Conservation (phyloP, 2,888 invertebrate species). For the Hypercompe scribonia region DNA sequence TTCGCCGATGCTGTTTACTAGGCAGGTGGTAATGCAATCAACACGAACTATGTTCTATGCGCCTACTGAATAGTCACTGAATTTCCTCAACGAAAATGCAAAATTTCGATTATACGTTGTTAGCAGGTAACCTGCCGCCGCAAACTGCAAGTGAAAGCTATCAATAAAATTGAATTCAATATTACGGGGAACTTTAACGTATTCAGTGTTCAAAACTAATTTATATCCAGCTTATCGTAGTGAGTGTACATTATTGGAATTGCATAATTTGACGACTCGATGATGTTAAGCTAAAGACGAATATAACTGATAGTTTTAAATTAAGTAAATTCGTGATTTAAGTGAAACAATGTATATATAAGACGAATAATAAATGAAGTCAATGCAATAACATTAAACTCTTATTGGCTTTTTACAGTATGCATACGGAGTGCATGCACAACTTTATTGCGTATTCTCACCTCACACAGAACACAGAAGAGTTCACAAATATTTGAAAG, state of each 20-base stretch:
- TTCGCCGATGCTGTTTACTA: constrained; percentile 34
- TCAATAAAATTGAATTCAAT: constrained; percentile 37
- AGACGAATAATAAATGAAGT: no score
- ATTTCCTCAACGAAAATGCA: constrained; percentile 58
- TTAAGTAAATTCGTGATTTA: no score
- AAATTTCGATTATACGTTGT: constrained; percentile 37
- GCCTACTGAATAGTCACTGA: constrained; percentile 46
- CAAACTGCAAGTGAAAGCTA: constrained; percentile 30
- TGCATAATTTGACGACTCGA: not conserved
- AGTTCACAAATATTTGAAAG: constrained; percentile 31
- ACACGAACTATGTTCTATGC: constrained; percentile 52
- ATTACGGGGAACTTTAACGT: constrained; percentile 29
- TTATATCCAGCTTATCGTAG: not conserved
- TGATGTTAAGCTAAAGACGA: not conserved
- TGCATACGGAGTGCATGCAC: constrained; percentile 41
- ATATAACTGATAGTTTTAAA: no score
- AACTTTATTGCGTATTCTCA: no score
- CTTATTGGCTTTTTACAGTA: constrained; percentile 39
- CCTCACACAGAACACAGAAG: constrained; percentile 18
- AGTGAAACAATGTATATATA: no score
- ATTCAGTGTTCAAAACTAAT: constrained; percentile 28
- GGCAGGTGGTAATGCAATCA: constrained; percentile 62
- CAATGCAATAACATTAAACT: no score
- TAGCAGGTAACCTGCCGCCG: constrained; percentile 13
- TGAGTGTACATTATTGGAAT: not conserved